Evolutionary conservation across 2,113 vertebrate species (phyloP).

Genomic region (Cyprinus carpio): DNA sequence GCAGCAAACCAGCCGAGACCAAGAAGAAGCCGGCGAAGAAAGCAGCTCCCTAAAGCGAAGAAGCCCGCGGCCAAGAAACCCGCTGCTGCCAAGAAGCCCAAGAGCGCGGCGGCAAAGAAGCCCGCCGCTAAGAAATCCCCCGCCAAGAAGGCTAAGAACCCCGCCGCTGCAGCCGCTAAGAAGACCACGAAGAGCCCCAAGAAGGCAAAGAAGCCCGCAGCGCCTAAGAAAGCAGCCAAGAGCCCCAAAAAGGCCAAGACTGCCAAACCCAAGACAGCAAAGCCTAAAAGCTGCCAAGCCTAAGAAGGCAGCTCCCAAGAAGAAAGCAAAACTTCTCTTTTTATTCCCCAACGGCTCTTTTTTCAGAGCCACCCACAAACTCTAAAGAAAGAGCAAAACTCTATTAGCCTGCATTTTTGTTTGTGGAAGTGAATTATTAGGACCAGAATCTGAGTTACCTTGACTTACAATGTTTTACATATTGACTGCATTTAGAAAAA

Average conservation of each 20-base stretch:
- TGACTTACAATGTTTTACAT: too few species aligned
- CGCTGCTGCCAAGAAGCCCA: background rate
- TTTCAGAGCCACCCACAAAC: conserved; percentile 53
- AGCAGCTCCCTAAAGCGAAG: too few species aligned
- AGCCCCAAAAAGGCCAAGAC: background rate
- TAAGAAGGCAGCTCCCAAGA: background rate
- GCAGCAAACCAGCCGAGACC: too few species aligned
- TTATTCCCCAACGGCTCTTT: conserved; percentile 49
- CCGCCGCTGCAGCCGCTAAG: background rate
- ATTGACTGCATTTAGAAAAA: too few species aligned
- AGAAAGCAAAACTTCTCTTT: background rate
- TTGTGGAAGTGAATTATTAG: too few species aligned
- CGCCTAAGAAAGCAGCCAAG: too few species aligned
- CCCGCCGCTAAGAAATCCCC: background rate
- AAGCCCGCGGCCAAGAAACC: too few species aligned
- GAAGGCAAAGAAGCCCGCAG: background rate
- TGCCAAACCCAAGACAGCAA: background rate
- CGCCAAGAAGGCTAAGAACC: too few species aligned
- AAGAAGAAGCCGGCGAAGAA: too few species aligned
- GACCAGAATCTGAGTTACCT: too few species aligned
- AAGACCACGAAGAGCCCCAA: too few species aligned
- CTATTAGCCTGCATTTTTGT: too few species aligned
- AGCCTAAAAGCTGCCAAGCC: background rate
- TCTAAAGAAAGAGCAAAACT: background rate
- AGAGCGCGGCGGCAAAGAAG: background rate